Evolutionary conservation across 53 echinoderm and acorn worm species (phyloP), one percentile per base, ranked within the genome.

Genomic region (Holothuria leucospilota): DNA sequence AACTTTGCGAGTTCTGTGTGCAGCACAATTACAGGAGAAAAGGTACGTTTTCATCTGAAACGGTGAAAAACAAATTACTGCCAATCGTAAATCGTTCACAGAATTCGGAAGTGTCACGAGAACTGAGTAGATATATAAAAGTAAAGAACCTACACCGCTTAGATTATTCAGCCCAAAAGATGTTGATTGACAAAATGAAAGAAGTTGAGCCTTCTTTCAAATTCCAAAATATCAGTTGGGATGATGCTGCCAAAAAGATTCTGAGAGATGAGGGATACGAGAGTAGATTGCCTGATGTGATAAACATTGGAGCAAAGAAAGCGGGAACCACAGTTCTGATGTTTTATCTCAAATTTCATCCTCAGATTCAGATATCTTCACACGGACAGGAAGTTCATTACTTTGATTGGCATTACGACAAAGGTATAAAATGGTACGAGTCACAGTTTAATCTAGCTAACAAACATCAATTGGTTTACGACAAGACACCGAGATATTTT

Each of bases 401-500:
- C 85, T 96, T 93, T 74, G 94, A 93, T 77, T 75, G 92, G 89
- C 90, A 93, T 67, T 90, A 94, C 68, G 64, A 87, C 39, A 86
- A 90, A 63, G 94, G 94, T 1, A 52, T 92, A 1, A 90, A 71
- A 29, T 96, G 91, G 61, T 96, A 94, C 56, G 69, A 75, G n/a
- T 89, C 91, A 4, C 15, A 66, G 90, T 30, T 89, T 96, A 92
- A 85, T 80, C 14, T 91, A 52, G 85, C 90, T 2, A 90, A 62
- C 13, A 51, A 81, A 10, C 61, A 61, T 23, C 86, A 92, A 46
- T 40, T 93, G 28, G 51, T 71, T 23, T 96, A 94, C 63, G 94
- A 96, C 49, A 96, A 94, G 68, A 94, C 96, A 2, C 96, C 94
- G 11, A 86, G 88, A 25, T 96, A 96, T 69, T 94, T 96, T 86